Conservation (phyloP, 2,113 vertebrate species). For the Notechis scutatus region DNA sequence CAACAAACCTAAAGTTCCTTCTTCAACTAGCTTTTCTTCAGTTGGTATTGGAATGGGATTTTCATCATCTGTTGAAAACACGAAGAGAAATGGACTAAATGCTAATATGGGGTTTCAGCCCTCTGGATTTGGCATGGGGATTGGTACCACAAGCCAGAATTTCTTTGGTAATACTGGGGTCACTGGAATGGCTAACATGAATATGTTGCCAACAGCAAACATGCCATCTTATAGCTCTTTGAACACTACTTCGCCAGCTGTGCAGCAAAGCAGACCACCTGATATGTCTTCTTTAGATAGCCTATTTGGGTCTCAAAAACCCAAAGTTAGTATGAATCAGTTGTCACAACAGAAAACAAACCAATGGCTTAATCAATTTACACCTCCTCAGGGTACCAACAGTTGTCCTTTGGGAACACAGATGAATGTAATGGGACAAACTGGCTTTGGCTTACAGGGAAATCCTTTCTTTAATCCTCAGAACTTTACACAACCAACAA, state of each 20-base stretch:
- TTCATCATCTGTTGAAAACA: constrained; percentile 67
- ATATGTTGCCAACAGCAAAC: constrained; percentile 73
- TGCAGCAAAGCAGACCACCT: constrained; percentile 73
- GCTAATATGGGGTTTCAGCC: constrained; percentile 80
- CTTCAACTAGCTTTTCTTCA: constrained; percentile 75
- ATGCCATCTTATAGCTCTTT: constrained; percentile 83
- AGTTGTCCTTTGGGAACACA: constrained; percentile 71
- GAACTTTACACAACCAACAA: constrained; percentile 86
- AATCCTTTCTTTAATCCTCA: constrained; percentile 97
- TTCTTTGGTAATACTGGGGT: constrained; percentile 73
- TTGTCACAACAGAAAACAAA: constrained; percentile 79
- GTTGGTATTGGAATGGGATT: constrained; percentile 71
- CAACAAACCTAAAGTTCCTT: constrained; percentile 70
- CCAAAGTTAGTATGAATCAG: constrained; percentile 94
- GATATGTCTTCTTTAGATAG: constrained; percentile 90
- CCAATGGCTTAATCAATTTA: constrained; percentile 90
- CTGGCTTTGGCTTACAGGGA: constrained; percentile 88
- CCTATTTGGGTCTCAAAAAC: constrained; percentile 88
- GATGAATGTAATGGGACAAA: constrained; percentile 67
- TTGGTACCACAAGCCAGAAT: constrained; percentile 72
- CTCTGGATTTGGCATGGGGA: constrained; percentile 74
- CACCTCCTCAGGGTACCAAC: constrained; percentile 67
- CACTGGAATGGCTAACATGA: constrained; percentile 60
- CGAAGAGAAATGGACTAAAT: constrained; percentile 83
- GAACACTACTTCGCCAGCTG: constrained; percentile 55